Conservation (phyloP, 2,797 vertebrate species). For the Pipistrellus pygmaeus region DNA sequence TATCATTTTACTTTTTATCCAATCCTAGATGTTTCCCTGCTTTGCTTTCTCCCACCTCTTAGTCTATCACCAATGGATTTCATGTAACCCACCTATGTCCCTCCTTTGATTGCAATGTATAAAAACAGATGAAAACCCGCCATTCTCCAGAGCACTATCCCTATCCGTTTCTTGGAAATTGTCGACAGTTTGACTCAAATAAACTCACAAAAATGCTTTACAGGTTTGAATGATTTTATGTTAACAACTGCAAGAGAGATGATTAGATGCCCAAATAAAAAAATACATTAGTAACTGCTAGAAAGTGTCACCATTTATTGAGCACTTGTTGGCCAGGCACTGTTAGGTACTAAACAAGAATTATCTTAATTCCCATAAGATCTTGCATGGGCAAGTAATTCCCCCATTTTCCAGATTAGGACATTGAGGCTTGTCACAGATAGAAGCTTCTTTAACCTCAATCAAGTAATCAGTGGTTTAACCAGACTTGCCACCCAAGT, state of each 20-base stretch:
- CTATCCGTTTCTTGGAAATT: no score
- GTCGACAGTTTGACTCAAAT: no score
- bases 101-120: no score
- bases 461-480: background rate
- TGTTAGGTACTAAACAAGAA: background rate
- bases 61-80: no score
- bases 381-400: background rate
- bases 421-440: background rate
- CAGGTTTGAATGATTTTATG: no score
- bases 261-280: background rate
- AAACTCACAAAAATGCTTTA: no score
- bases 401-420: background rate
- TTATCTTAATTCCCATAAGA: background rate
- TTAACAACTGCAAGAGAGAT: background rate
- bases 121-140: no score
- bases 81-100: no score
- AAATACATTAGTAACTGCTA: background rate
- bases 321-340: background rate
- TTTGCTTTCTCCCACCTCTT: no score
- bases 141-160: no score
- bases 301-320: background rate
- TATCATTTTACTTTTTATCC: no score
- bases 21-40: no score
- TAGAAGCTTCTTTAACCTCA: slow-evolving; percentile 6
- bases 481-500: background rate